Evolutionary conservation across 2,888 invertebrate species (phyloP).

Genomic region (Hipparchia semele): DNA sequence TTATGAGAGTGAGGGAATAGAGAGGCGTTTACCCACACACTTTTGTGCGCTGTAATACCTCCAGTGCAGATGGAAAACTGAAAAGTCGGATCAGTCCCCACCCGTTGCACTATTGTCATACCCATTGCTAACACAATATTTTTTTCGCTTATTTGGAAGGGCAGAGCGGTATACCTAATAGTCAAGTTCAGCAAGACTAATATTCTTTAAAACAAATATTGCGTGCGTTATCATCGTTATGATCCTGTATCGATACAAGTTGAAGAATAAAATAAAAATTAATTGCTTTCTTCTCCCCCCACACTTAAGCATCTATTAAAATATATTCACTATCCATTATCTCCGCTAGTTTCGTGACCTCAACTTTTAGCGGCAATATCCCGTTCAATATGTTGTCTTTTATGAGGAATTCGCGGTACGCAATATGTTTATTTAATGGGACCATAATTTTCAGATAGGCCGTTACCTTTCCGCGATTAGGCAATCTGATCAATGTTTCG

Average conservation of each 20-base stretch:
- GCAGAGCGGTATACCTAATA: background rate
- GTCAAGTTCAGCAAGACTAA: no score
- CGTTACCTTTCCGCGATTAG: conserved; percentile 45
- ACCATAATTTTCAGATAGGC: conserved; percentile 56
- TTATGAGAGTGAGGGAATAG: no score
- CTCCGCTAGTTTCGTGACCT: conserved; percentile 1
- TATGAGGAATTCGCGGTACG: conserved; percentile 68
- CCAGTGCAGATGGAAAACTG: no score
- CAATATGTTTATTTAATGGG: conserved; percentile 71
- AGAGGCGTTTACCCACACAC: no score
- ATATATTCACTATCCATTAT: background rate
- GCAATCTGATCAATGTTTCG: conserved; percentile 33
- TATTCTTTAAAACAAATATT: background rate
- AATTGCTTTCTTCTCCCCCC: background rate
- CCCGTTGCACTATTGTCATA: no score
- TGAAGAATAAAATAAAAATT: background rate
- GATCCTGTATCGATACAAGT: background rate
- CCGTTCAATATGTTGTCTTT: conserved; percentile 64
- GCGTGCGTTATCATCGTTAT: background rate
- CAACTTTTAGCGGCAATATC: conserved; percentile 44
- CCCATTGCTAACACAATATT: no score
- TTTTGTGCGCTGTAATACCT: no score
- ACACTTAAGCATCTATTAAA: background rate
- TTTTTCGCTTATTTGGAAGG: no score
- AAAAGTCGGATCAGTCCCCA: no score